These are phyloP conservation scores for Ormyrus nitidulus DNA, from an alignment of 2,888 invertebrate genomes.

Conservation along the genomic window DNA sequence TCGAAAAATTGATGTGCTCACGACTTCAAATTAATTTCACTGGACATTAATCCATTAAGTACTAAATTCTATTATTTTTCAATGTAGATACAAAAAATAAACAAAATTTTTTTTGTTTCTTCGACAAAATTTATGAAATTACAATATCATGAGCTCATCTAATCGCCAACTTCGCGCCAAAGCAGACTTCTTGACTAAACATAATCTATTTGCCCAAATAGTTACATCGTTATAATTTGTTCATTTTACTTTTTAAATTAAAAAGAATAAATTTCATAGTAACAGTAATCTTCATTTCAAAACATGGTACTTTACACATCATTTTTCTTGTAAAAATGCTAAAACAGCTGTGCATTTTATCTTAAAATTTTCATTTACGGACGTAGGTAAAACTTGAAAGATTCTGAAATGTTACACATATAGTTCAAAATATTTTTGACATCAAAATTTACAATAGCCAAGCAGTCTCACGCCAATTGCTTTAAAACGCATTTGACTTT, in stretches of 20 bases:
- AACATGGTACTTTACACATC: conserved; percentile 15
- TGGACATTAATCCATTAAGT: no score
- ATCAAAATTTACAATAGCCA: conserved; percentile 60
- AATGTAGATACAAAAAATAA: no score
- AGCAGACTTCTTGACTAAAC: conserved; percentile 67
- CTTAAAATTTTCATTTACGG: conserved; percentile 5
- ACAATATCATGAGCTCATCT: conserved; percentile 57
- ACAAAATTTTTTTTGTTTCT: no score
- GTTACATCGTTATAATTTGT: conserved; percentile 37
- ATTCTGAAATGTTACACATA: conserved; percentile 37
- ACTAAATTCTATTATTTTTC: no score
- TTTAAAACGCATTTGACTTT: conserved; percentile 52
- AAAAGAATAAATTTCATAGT: conserved; percentile 16
- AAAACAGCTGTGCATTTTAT: conserved; percentile 55
- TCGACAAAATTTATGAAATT: background rate
- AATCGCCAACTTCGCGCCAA: conserved; percentile 68
- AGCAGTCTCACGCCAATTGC: conserved; percentile 70
- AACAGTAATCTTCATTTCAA: conserved; percentile 19
- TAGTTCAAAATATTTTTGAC: conserved; percentile 48
- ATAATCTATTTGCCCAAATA: conserved; percentile 43
- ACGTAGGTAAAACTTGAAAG: conserved; percentile 11
- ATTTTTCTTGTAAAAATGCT: conserved; percentile 28
- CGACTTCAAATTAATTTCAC: conserved; percentile 30
- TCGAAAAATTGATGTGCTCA: conserved; percentile 50
- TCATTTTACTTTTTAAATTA: conserved; percentile 22